Percentiles rank a stretch among this genome's conserved stretches.
These are phyloP conservation scores for Dendrophyllia cribrosa DNA, from an alignment of 64 coral and sea anemone species.

Conservation along the genomic window DNA sequence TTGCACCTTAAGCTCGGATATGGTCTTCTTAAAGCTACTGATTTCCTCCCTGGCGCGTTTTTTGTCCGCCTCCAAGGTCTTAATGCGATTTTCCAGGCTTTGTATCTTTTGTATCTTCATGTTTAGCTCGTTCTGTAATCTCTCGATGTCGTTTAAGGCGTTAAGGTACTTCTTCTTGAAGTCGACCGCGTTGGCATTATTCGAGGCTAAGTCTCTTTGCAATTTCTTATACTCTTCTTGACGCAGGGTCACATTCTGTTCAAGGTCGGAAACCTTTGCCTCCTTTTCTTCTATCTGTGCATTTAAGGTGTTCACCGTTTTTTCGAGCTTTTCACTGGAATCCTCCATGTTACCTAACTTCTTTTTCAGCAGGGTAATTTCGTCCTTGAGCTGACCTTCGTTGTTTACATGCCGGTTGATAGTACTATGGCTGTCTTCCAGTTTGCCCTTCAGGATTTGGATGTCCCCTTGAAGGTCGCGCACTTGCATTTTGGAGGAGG, in stretches of 20 bases:
- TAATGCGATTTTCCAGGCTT: constrained; percentile 75
- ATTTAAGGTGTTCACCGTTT: constrained; percentile 66
- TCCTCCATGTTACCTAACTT: constrained; percentile 76
- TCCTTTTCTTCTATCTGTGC: constrained; percentile 76
- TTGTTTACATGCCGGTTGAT: constrained; percentile 83
- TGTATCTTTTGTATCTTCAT: constrained; percentile 84
- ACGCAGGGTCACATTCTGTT: constrained; percentile 68
- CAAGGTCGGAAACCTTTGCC: constrained; percentile 70
- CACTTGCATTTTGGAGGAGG: constrained; percentile 47
- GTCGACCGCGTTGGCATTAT: constrained; percentile 78
- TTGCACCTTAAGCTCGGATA: constrained; percentile 79
- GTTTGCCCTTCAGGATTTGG: constrained; percentile 55
- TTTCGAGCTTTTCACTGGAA: constrained; percentile 62
- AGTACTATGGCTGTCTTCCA: constrained; percentile 74
- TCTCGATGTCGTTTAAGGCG: constrained; percentile 80
- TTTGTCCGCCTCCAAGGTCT: constrained; percentile 76
- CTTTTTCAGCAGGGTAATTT: constrained; percentile 76
- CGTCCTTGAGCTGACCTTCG: constrained; percentile 82
- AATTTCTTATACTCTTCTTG: constrained; percentile 78
- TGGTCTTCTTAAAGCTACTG: constrained; percentile 74
- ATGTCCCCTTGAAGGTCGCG: constrained; percentile 62
- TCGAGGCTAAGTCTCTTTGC: constrained; percentile 61
- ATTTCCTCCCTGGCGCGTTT: constrained; percentile 73
- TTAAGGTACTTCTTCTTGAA: constrained; percentile 94
- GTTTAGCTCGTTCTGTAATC: constrained; percentile 79